These are phyloP conservation scores for Megaceryle torquata DNA, from an alignment of 2,113 vertebrate genomes.

Conservation along the genomic window DNA sequence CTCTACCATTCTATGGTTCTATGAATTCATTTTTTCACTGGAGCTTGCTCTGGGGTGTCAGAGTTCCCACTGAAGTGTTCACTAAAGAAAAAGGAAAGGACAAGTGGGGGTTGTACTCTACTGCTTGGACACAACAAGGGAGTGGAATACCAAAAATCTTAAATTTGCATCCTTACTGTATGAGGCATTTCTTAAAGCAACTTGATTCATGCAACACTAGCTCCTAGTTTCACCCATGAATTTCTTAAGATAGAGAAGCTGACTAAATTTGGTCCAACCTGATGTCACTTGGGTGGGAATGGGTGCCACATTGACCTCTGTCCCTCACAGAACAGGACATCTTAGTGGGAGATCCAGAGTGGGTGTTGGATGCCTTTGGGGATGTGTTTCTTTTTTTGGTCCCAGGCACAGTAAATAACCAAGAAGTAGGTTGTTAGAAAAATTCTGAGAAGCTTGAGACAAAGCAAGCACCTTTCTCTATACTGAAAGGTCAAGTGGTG, in stretches of 20 bases:
- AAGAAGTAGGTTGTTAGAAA: background rate
- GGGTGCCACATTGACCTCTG: background rate
- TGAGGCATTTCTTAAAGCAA: background rate
- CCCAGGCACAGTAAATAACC: background rate
- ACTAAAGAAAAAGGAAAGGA: background rate
- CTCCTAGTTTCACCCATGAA: background rate
- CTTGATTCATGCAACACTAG: background rate
- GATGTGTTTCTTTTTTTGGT: background rate
- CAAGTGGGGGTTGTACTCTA: background rate
- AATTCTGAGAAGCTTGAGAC: background rate
- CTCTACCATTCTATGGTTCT: no score
- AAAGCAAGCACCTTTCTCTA: background rate
- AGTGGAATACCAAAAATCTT: background rate
- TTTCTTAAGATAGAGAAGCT: background rate
- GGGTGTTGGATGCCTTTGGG: background rate
- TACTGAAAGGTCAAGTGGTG: background rate
- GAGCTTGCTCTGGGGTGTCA: background rate
- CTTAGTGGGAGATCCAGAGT: background rate
- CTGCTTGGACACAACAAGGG: background rate
- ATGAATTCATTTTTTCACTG: background rate
- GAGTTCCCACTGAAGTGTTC: background rate
- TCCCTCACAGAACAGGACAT: background rate
- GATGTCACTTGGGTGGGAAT: background rate
- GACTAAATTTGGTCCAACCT: background rate
- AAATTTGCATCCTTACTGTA: background rate